Conservation (phyloP, 2,888 invertebrate species). For the Ryuthela nishihirai region DNA sequence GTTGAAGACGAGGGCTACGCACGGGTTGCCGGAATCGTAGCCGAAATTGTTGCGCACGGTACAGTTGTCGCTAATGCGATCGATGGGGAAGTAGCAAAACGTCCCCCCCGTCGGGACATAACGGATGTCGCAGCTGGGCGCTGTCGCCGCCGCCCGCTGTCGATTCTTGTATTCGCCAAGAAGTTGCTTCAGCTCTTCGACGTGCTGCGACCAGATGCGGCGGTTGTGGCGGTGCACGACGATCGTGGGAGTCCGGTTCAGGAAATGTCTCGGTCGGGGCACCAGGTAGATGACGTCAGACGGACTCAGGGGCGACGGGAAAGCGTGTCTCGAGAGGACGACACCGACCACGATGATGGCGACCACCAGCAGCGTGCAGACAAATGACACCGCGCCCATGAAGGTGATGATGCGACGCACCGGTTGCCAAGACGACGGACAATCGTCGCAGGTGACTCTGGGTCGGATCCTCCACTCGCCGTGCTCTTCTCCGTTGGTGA, state of each 20-base stretch:
- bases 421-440: slow-evolving; percentile 30
- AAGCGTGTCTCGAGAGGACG: slow-evolving; percentile 9
- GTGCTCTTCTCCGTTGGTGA: too few species aligned
- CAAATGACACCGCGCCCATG: slow-evolving; percentile 27
- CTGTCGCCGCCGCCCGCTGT: slow-evolving; percentile 12
- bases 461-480: too few species aligned
- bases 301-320: neutral
- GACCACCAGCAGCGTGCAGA: slow-evolving; percentile 29
- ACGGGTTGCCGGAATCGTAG: slow-evolving; percentile 29
- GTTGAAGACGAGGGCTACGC: slow-evolving; percentile 30
- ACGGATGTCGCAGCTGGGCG: slow-evolving; percentile 19
- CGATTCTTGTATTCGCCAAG: slow-evolving; percentile 18
- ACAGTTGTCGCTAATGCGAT: slow-evolving; percentile 30
- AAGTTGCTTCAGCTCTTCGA: slow-evolving; percentile 13
- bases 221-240: slow-evolving; percentile 23
- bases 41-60: slow-evolving; percentile 28
- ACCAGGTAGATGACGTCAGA: slow-evolving; percentile 9
- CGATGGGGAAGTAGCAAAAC: slow-evolving; percentile 25
- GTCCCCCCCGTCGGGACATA: slow-evolving; percentile 23
- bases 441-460: slow-evolving; percentile 32
- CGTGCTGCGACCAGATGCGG: slow-evolving; percentile 19
- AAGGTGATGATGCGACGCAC: slow-evolving; percentile 34
- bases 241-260: slow-evolving; percentile 26
- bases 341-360: slow-evolving; percentile 33
- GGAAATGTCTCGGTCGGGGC: slow-evolving; percentile 17